Evolutionary conservation across 2,888 invertebrate species (phyloP), one percentile per base, ranked within the genome.

Genomic region (Cremastinae sp.): DNA sequence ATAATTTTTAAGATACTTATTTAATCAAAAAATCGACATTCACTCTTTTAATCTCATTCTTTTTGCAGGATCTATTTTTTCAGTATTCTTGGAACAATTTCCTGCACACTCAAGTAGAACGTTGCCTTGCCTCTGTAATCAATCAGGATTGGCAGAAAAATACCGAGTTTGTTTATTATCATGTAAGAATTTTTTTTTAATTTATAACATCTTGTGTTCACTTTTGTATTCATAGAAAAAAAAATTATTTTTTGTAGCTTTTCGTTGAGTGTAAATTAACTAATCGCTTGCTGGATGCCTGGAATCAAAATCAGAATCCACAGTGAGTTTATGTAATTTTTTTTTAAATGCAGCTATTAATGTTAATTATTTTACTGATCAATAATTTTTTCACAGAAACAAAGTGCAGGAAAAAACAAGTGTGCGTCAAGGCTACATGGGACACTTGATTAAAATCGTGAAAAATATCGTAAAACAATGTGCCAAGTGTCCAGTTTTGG

Each of bases 21-120:
- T 28, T 22, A 45, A 38, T 28, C n/a, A n/a, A n/a, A n/a, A n/a
- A n/a, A n/a, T n/a, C n/a, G n/a, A n/a, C n/a, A n/a, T n/a, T n/a
- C n/a, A n/a, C n/a, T n/a, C n/a, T n/a, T 14, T 28, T 22, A 45
- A 38, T 28, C n/a, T n/a, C n/a, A n/a, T n/a, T n/a, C n/a, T n/a
- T n/a, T n/a, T n/a, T n/a, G n/a, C 91, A 97, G 93, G 95, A 97
- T 90, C 92, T 98, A 90, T 96, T 97, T 92, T 96, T 97, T 91
- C 92, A 93, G 90, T 96, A 95, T 91, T 93, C 94, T 80, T 95
- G 97, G 95, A 98, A 98, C 92, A 98, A 97, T 92, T 98, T 98
- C 91, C 92, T 98, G 88, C 98, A 98, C 91, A 95, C 95, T 81
- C 96, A 97, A 91, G 95, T 97, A 82, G 94, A 95, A 90, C 93